phyloP scores from a whole-genome alignment of 1,140 invertebrate genomes.

The Capitella teleta region DNA sequence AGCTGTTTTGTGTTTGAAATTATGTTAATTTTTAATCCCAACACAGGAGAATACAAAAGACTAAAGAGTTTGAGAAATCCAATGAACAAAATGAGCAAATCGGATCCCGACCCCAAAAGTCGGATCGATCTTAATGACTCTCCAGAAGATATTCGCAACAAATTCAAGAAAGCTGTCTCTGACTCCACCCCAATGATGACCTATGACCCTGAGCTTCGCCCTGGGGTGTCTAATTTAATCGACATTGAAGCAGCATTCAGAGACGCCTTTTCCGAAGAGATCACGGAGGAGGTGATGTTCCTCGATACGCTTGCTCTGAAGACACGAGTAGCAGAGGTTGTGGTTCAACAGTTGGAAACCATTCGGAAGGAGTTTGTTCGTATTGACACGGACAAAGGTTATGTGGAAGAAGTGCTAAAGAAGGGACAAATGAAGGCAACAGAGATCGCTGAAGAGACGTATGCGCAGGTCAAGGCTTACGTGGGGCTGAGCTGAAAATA shows the following conservation, averaged over 20 bases:
- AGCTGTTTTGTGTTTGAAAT: background rate
- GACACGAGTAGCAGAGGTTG: slow-evolving; percentile 57
- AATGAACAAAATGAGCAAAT: slow-evolving; percentile 95
- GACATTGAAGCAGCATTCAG: slow-evolving; percentile 60
- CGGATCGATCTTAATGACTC: slow-evolving; percentile 70
- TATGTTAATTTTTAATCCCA: background rate
- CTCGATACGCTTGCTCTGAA: slow-evolving; percentile 75
- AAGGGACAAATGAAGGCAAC: slow-evolving; percentile 58
- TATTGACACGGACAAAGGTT: slow-evolving; percentile 50
- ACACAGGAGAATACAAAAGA: slow-evolving; percentile 22
- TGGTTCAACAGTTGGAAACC: slow-evolving; percentile 61
- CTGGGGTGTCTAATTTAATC: slow-evolving; percentile 81
- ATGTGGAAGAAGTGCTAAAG: slow-evolving; percentile 56
- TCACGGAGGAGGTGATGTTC: slow-evolving; percentile 53
- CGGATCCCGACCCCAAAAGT: slow-evolving; percentile 63
- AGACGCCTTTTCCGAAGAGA: slow-evolving; percentile 56
- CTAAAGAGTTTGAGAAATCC: slow-evolving; percentile 42
- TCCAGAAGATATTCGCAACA: slow-evolving; percentile 62
- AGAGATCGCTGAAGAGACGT: slow-evolving; percentile 55
- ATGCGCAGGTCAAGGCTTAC: slow-evolving; percentile 51
- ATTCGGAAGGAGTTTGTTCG: slow-evolving; percentile 54
- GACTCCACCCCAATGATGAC: slow-evolving; percentile 76
- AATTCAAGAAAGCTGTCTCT: slow-evolving; percentile 83
- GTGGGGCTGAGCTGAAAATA: no score
- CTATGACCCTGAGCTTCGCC: slow-evolving; percentile 63